Evolutionary conservation across 2,888 invertebrate species (phyloP), one percentile per base, ranked within the genome.

Genomic region (Hydrotaea cyrtoneurina): DNA sequence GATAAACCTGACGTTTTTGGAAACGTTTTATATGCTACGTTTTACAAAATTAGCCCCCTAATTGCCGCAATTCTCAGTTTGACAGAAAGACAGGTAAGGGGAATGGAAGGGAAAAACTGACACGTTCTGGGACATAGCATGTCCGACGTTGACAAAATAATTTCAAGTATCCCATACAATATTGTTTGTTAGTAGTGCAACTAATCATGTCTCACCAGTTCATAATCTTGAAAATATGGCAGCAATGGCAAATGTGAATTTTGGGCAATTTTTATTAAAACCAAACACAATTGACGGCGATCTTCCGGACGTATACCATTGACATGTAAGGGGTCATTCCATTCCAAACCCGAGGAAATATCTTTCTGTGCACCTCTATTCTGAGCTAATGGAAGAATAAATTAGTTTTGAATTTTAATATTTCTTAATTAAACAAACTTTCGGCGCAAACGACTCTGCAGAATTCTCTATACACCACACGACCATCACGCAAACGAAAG

Each of bases 401-500:
- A 59, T 43, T 62, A 55, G 11, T 23, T 66, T 50, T 3, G 0
- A n/a, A 39, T 17, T 4, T 19, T 17, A 69, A 1, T 93, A 4
- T 15, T 62, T 53, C 75, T 17, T 23, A 13, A 62, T 39, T 15
- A 13, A 83, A 88, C 88, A 86, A 26, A 92, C 92, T 88, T 86
- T 92, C 90, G 59, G 86, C 88, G 78, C 91, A 95, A 83, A 96
- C 95, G 86, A 96, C 94, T 90, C 95, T 94, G 89, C 96, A 96
- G 85, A 96, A 94, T 92, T 96, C 96, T 2, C 94, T 94, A 92
- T 96, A 96, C 79, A 95, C 94, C 76, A 96, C 94, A 86, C 96
- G 94, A 80, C 96, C 96, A 93, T 96, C 96, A 86, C 95, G 95
- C n/a, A 95, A 94, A 59, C 96, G 94, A 93, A 96, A 96, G 93